Conservation (phyloP, 2,113 vertebrate species). For the Nyctereutes procyonoides region DNA sequence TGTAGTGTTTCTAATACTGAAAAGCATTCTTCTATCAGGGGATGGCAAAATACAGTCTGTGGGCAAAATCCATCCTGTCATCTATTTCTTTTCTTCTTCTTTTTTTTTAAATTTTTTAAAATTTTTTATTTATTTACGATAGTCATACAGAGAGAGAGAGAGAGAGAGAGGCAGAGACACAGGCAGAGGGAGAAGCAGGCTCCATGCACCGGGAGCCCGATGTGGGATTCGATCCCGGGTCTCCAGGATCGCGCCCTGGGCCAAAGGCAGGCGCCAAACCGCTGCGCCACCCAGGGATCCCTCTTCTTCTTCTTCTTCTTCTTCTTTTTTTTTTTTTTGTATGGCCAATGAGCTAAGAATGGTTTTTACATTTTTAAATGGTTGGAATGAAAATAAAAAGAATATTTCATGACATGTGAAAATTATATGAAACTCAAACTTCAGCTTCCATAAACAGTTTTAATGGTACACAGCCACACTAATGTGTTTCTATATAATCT, state of each 20-base stretch:
- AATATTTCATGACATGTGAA: slow-evolving; percentile 8
- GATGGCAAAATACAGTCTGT: not conserved
- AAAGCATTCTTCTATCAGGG: slow-evolving; percentile 36
- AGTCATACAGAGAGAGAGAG: too few relatives aligned
- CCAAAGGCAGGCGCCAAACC: too few relatives aligned
- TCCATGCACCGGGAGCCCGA: too few relatives aligned
- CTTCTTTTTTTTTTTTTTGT: not conserved
- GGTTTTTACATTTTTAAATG: slow-evolving; percentile 22
- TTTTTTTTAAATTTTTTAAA: too few relatives aligned
- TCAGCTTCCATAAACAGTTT: slow-evolving; percentile 38
- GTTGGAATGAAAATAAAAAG: slow-evolving; percentile 42
- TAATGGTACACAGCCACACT: not conserved
- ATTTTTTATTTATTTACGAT: too few relatives aligned
- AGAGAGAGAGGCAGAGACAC: too few relatives aligned
- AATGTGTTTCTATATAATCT: not conserved
- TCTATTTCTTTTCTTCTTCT: not conserved
- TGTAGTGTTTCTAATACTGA: not conserved
- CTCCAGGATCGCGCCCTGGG: too few relatives aligned
- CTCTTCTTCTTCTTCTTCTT: too few relatives aligned
- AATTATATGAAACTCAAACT: slow-evolving; percentile 46
- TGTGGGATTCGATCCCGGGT: too few relatives aligned
- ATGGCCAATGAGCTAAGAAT: slow-evolving; percentile 19
- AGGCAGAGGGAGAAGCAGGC: too few relatives aligned
- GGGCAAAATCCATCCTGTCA: not conserved
- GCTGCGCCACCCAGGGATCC: too few relatives aligned